Conservation (phyloP, 2,797 vertebrate genomes). For the Caiman crocodilus region DNA sequence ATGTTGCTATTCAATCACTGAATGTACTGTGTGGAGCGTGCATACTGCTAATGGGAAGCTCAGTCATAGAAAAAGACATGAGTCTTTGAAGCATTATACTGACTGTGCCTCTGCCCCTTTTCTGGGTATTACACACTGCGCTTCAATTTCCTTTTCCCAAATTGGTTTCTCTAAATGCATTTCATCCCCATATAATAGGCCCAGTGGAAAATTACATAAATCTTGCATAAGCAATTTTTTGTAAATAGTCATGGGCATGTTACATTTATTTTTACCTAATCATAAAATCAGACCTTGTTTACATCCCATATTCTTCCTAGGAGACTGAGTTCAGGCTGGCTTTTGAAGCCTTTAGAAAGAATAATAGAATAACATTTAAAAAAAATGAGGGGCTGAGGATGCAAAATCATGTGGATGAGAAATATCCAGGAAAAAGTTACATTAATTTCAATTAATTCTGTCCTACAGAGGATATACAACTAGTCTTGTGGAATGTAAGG, state of each 20-base stretch:
- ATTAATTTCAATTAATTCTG: neutral
- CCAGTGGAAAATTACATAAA: slow-evolving; percentile 7
- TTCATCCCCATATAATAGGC: slow-evolving; percentile 16
- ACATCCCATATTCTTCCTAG: neutral
- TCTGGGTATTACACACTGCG: slow-evolving; percentile 40
- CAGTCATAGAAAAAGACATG: neutral
- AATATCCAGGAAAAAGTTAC: slow-evolving; percentile 4
- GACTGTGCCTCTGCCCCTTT: neutral
- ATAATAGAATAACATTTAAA: neutral
- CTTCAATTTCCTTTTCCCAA: slow-evolving; percentile 34
- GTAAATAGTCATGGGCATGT: neutral
- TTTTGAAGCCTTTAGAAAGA: slow-evolving; percentile 5
- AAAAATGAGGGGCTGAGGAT: neutral
- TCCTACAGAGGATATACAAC: neutral
- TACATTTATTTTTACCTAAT: slow-evolving; percentile 21
- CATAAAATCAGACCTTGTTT: neutral
- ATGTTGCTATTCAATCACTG: neutral
- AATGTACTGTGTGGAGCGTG: neutral
- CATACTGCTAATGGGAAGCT: neutral
- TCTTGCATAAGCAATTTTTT: slow-evolving; percentile 40
- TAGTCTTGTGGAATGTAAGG: neutral
- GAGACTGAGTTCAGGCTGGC: neutral
- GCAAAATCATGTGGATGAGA: neutral
- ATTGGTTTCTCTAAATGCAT: slow-evolving; percentile 37
- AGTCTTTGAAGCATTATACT: neutral